Percentiles rank a stretch among this genome's conserved stretches.
These are phyloP conservation scores for Ephestia elutella DNA, from an alignment of 1,140 invertebrate species.

Conservation along the genomic window DNA sequence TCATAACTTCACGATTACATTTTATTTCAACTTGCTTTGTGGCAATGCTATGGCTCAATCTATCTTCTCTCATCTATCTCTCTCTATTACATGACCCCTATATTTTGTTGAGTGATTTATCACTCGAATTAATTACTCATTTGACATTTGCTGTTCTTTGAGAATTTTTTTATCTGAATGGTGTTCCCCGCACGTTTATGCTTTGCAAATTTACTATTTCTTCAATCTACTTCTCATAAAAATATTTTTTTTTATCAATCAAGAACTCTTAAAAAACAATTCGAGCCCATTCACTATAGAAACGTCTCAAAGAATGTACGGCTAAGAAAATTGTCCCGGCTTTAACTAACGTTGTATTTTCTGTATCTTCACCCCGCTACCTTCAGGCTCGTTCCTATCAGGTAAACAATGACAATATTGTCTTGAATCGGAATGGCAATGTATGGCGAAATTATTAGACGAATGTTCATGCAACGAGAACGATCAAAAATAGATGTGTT, in stretches of 20 bases:
- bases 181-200: conserved; percentile 5
- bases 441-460: conserved; percentile 71
- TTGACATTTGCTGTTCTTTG: conserved; percentile 5
- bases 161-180: conserved; percentile 9
- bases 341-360: conserved; percentile 65
- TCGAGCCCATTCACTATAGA: conserved; percentile 6
- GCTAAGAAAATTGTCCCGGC: conserved; percentile 32
- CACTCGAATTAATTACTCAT: neutral
- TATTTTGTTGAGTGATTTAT: neutral
- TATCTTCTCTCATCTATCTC: conserved; percentile 26
- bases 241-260: neutral
- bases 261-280: neutral
- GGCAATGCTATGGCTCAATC: conserved; percentile 63
- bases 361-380: conserved; percentile 75
- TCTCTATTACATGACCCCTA: conserved; percentile 27
- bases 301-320: conserved; percentile 23
- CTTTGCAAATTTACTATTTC: conserved; percentile 1
- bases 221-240: neutral
- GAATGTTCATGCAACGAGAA: conserved; percentile 47
- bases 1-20: conserved; percentile 44
- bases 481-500: conserved; percentile 54
- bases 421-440: conserved; percentile 68
- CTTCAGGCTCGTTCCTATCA: conserved; percentile 83
- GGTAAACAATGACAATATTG: conserved; percentile 75
- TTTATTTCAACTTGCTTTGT: conserved; percentile 63